phyloP scores from a whole-genome alignment of 1,140 invertebrate genomes.

The Hestina assimilis region DNA sequence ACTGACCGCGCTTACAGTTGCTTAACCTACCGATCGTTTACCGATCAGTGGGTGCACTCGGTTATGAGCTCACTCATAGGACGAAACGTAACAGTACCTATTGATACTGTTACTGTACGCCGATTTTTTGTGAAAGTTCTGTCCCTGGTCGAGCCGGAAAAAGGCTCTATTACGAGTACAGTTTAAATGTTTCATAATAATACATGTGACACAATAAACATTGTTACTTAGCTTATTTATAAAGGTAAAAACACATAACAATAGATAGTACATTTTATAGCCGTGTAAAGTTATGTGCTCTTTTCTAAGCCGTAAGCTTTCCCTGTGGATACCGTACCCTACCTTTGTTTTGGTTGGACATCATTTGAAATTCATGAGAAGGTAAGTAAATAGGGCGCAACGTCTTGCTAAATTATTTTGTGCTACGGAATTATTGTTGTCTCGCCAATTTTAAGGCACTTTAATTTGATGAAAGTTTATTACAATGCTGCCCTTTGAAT shows the following conservation, averaged over 20 bases:
- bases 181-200: not conserved
- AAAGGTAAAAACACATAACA: too few relatives aligned
- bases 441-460: not conserved
- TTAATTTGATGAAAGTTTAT: not conserved
- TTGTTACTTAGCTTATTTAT: too few relatives aligned
- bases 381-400: slow-evolving; percentile 12
- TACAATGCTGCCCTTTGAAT: too few relatives aligned
- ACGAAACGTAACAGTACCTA: too few relatives aligned
- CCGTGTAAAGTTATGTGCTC: not conserved
- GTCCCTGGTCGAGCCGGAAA: too few relatives aligned
- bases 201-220: not conserved
- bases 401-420: slow-evolving; percentile 9
- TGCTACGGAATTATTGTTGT: not conserved
- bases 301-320: slow-evolving; percentile 5
- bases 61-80: too few relatives aligned
- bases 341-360: slow-evolving; percentile 19
- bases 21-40: too few relatives aligned
- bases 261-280: slow-evolving; percentile 1
- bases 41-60: too few relatives aligned
- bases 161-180: too few relatives aligned
- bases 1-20: too few relatives aligned
- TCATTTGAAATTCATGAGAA: slow-evolving; percentile 28
- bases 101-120: too few relatives aligned
- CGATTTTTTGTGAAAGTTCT: too few relatives aligned
- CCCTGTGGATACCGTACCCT: slow-evolving; percentile 16